Base-by-base conservation (phyloP, 2,888 invertebrate genomes). In the Lysandra coridon region DNA sequence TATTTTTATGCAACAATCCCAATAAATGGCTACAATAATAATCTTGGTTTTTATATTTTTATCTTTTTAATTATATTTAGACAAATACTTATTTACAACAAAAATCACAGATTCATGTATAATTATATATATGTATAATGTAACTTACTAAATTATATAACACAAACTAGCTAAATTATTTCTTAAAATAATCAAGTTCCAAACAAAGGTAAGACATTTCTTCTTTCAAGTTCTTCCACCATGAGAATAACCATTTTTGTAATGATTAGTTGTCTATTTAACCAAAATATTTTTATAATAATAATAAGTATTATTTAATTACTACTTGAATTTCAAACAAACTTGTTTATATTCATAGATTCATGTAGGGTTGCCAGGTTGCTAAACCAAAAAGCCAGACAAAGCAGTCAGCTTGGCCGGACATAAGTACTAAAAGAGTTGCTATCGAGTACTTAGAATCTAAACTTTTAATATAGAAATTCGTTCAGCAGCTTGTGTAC, bases 81-180 rank as follows among this genome's bases (percentile, higher is more conserved):
- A 64, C 69, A 49, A 75, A 76, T 85, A 87, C 83, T 85, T 90
- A 64, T 91, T 89, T 91, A 91, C 90, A 91, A 88, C 88, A 86
- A 89, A 90, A 91, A 69, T 91, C 90, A 91, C 91, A 91, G 90
- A 88, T 89, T 69, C 14, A 69, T 64, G 30, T 23, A 62, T 30
- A 30, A 2, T 64, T 30, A 23, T 64, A 64, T 30, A 49, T 49
- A 12, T 40, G 12, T 49, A 49, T 49, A 1, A 6, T 49, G 49
- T 49, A 49, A 17, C 14, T 53, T 57, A 64, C 64, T 23, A 64
- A 64, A 64, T 64, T 64, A 62, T 23, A 62, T 23, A 64, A 30
- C 64, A 69, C 17, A 30, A 69, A 69, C 33, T 33, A 69, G 33
- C 33, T 33, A 69, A 33, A 69, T 69, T 37, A 14, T 37, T 37